Conservation (phyloP, 2,888 invertebrate species). For the Drosophila limbata region DNA sequence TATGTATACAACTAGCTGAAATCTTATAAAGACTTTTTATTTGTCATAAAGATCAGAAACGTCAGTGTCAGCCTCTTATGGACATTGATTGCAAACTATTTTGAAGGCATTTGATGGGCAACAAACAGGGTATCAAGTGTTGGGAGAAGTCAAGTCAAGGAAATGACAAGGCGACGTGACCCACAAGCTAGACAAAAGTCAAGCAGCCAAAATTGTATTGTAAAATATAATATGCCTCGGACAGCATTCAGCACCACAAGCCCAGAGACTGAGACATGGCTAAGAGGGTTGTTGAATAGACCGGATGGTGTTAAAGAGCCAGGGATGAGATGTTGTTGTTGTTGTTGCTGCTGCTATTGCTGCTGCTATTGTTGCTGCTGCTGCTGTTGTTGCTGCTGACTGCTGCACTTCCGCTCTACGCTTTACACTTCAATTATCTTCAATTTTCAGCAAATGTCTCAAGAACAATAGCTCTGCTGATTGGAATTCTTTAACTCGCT, state of each 20-base stretch:
- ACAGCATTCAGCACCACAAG: conserved; percentile 54
- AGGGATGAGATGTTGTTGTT: conserved; percentile 1
- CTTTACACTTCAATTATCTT: conserved; percentile 82
- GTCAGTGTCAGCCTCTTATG: not conserved
- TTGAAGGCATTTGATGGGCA: not conserved
- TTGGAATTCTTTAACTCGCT: conserved; percentile 80
- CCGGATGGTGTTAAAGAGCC: conserved; percentile 22
- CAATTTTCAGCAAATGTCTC: conserved; percentile 81
- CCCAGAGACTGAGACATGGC: conserved; percentile 12
- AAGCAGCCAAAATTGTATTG: conserved; percentile 72
- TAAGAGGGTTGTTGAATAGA: conserved; percentile 30
- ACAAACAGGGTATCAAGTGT: not conserved
- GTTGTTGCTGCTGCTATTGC: not conserved
- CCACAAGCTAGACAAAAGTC: conserved; percentile 46
- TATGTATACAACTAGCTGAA: too few relatives aligned
- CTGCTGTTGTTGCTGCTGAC: conserved; percentile 58
- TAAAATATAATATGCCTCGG: conserved; percentile 70
- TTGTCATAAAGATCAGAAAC: not conserved
- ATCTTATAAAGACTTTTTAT: not conserved
- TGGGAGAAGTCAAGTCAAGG: conserved; percentile 5
- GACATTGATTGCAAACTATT: conserved; percentile 8
- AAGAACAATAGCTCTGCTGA: conserved; percentile 80
- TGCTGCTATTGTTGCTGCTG: conserved; percentile 2
- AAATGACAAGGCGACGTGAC: conserved; percentile 43
- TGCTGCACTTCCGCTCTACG: conserved; percentile 77